Percentiles rank a stretch among this genome's conserved stretches.
These are phyloP conservation scores for Scomber japonicus DNA, from an alignment of 2,113 vertebrate genomes.

Conservation along the genomic window DNA sequence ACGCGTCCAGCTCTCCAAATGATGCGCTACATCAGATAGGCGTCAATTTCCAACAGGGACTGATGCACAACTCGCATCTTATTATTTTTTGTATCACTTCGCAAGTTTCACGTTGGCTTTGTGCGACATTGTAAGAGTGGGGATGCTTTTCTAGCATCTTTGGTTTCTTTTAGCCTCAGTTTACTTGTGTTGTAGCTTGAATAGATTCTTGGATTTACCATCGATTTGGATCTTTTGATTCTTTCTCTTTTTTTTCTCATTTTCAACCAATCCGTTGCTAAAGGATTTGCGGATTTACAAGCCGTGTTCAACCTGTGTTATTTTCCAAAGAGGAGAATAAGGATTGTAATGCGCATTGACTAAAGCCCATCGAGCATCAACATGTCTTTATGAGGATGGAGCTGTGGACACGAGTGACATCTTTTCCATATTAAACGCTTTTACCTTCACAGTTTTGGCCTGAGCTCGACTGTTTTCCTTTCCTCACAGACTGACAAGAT, in stretches of 20 bases:
- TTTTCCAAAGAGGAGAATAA: constrained; percentile 32
- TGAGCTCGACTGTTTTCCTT: constrained; percentile 2
- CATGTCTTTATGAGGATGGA: constrained; percentile 77
- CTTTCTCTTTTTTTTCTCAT: background rate
- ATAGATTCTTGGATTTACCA: constrained; percentile 52
- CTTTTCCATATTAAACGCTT: constrained; percentile 61
- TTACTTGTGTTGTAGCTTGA: constrained; percentile 10
- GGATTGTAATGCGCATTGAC: constrained; percentile 60
- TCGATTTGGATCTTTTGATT: constrained; percentile 44
- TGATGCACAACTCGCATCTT: constrained; percentile 23
- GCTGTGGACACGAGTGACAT: constrained; percentile 70
- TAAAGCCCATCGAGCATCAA: constrained; percentile 62
- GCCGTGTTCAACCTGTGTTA: constrained; percentile 7
- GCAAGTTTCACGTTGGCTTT: constrained; percentile 60
- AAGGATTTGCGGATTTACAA: constrained; percentile 73
- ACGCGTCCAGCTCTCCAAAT: constrained; percentile 61
- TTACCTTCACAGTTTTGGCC: constrained; percentile 26
- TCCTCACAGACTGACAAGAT: constrained; percentile 9
- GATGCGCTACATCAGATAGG: constrained; percentile 61
- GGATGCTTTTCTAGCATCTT: constrained; percentile 48
- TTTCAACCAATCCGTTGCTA: constrained; percentile 23
- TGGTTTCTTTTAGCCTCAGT: constrained; percentile 46
- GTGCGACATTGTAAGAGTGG: constrained; percentile 24
- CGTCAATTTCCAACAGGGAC: constrained; percentile 38
- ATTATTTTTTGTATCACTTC: constrained; percentile 29